Evolutionary conservation across 1,140 invertebrate genomes (phyloP), one percentile per base, ranked within the genome.

Genomic region (Brachionus manjavacas): DNA sequence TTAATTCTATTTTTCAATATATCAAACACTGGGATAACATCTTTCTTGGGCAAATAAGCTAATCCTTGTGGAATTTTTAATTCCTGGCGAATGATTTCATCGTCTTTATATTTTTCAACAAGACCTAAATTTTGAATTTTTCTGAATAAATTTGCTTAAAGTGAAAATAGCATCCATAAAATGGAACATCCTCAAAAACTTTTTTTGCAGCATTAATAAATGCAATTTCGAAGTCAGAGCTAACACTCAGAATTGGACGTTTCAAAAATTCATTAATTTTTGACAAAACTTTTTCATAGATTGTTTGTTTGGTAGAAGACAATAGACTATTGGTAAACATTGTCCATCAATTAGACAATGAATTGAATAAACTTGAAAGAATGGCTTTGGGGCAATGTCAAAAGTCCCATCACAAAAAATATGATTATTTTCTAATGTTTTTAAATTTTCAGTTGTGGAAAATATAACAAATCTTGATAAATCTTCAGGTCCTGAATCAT

Each of bases 341-440:
- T 25, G 23, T 4, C 41, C n/a, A 16, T 46, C 41, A 46, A 74
- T 43, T 16, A 46, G 39, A 74, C 23, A 49, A 79, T 79, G 76
- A n/a, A 79, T 55, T 28, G 49, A 55, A 39, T 79, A 79, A 20
- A 79, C 20, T 60, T 79, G 76, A 16, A 55, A 11, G 31, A 79
- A 79, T 14, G 52, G 31, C 35, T 28, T 79, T 31, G 76, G 46
- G 16, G 74, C 0, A 49, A 78, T 41, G n/a, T 84, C 25, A 55
- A 64, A 60, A 74, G 25, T 28, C 25, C 25, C 25, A 28, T 28
- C 25, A 28, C 25, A 28, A 28, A 28, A 28, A 46, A 46, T 74
- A 31, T 74, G 70, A 46, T 43, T 74, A 74, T 74, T 46, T 46
- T 74, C 70, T 20, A 74, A 9, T 20, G 43, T 74, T 46, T 74